phyloP scores from a whole-genome alignment of 2,113 vertebrate genomes.

The Ia io region DNA sequence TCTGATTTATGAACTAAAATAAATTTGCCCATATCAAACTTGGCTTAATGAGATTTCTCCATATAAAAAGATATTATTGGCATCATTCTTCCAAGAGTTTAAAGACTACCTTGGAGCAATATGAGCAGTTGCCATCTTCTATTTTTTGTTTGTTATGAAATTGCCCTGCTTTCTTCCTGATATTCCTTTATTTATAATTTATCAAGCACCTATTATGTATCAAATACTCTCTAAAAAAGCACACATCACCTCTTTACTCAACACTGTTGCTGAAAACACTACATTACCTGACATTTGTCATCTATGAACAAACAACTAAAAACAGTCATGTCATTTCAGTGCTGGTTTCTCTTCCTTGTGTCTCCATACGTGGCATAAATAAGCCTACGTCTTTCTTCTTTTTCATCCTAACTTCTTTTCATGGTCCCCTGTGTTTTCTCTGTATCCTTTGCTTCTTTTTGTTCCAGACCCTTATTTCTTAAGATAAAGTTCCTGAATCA shows the following conservation, averaged over 20 bases:
- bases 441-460: conserved; percentile 8
- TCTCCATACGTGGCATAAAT: not conserved
- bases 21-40: conserved; percentile 38
- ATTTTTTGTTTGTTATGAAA: conserved; percentile 38
- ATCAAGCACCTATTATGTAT: not conserved
- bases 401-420: not conserved
- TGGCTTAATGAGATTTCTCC: conserved; percentile 60
- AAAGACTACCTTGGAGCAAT: conserved; percentile 9
- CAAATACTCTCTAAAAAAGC: not conserved
- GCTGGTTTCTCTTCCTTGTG: not conserved
- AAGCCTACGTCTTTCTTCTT: not conserved
- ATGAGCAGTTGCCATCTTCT: not conserved
- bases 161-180: not conserved
- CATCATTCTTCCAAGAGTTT: conserved; percentile 9
- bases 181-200: not conserved
- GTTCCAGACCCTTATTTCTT: conserved; percentile 40
- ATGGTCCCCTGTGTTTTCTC: not conserved
- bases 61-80: conserved; percentile 48
- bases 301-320: not conserved
- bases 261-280: not conserved
- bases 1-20: conserved; percentile 63
- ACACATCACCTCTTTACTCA: not conserved
- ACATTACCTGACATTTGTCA: not conserved
- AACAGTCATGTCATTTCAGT: not conserved
- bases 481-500: conserved; percentile 11